phyloP scores from a whole-genome alignment of 2,797 vertebrate genomes.

The Acanthurus tractus region DNA sequence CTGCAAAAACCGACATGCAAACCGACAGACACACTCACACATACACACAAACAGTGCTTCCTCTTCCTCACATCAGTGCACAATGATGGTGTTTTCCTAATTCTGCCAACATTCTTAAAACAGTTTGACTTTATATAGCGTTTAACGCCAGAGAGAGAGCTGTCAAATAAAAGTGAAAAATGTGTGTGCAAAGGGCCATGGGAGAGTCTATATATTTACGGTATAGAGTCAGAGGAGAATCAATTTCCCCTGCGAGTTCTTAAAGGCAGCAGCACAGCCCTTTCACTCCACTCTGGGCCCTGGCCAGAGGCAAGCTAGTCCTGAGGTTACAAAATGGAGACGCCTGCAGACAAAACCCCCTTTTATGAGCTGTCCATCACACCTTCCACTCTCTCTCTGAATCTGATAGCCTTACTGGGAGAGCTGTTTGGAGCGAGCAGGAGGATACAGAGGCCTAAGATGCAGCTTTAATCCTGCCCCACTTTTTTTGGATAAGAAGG shows the following conservation, averaged over 20 bases:
- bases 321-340: conserved; percentile 83
- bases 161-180: conserved; percentile 2
- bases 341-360: conserved; percentile 76
- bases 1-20: conserved; percentile 28
- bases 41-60: conserved; percentile 11
- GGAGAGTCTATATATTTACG: conserved; percentile 16
- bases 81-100: conserved; percentile 21
- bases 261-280: conserved; percentile 59
- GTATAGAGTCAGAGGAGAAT: conserved; percentile 41
- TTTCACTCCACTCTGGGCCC: conserved; percentile 74
- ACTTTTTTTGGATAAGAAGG: conserved; percentile 41
- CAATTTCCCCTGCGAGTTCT: conserved; percentile 51
- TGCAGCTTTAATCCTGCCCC: conserved; percentile 61
- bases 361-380: conserved; percentile 80
- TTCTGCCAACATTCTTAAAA: conserved; percentile 1
- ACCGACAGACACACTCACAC: background rate
- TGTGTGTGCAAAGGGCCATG: background rate
- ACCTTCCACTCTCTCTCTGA: conserved; percentile 73
- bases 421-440: conserved; percentile 42
- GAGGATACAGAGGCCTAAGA: conserved; percentile 36
- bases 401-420: conserved; percentile 70
- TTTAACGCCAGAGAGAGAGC: background rate
- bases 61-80: conserved; percentile 6
- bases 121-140: background rate
- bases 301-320: conserved; percentile 76